phyloP scores from a whole-genome alignment of 1,140 invertebrate genomes.

The Radopholus similis region DNA sequence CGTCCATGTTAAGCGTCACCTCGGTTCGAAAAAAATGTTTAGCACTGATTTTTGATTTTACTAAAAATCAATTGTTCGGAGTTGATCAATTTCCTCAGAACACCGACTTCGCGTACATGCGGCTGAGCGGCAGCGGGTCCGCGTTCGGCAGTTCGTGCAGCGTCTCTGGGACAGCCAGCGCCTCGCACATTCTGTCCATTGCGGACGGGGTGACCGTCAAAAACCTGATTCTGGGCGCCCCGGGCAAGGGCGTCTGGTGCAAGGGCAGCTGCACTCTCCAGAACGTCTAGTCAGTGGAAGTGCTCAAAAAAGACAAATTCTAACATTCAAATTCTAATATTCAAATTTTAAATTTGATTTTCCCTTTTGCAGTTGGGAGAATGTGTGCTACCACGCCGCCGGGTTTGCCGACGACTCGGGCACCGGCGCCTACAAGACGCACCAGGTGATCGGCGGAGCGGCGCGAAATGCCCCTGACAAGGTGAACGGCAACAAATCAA shows the following conservation, averaged over 20 bases:
- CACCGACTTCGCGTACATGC: background rate
- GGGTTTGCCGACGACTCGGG: background rate
- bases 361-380: background rate
- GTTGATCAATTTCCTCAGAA: background rate
- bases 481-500: background rate
- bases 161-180: background rate
- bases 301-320: background rate
- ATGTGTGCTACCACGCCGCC: background rate
- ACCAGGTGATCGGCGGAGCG: background rate
- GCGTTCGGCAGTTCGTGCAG: background rate
- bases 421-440: background rate
- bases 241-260: constrained; percentile 11
- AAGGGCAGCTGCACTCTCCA: constrained; percentile 4
- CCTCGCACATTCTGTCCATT: background rate
- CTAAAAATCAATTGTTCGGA: too few species aligned
- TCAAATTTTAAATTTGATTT: background rate
- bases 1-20: too few species aligned
- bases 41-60: background rate
- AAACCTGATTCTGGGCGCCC: constrained; percentile 1
- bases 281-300: constrained; percentile 8
- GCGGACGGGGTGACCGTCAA: constrained; percentile 2
- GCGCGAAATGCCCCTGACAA: background rate
- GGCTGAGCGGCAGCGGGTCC: background rate
- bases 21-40: background rate
- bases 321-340: constrained; percentile 3